Percentiles rank a stretch among this genome's conserved stretches.
Conservation (phyloP, 2,888 invertebrate species). For the Masnerella sp. region DNA sequence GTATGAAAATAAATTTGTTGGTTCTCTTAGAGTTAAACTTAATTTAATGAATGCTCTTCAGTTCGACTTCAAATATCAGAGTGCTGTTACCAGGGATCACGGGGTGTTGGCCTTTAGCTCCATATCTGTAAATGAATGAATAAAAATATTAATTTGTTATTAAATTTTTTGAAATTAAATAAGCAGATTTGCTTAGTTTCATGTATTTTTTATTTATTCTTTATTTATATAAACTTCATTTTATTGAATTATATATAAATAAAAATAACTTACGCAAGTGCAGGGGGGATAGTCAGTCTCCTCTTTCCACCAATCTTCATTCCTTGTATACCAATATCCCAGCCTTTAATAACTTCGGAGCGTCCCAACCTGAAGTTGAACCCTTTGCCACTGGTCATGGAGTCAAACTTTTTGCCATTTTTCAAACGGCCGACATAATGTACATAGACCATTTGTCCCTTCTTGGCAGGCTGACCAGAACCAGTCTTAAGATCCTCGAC, state of each 20-base stretch:
- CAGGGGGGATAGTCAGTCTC: conserved; percentile 89
- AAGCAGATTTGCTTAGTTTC: neutral
- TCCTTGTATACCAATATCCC: conserved; percentile 92
- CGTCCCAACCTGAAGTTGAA: conserved; percentile 91
- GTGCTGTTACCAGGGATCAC: conserved; percentile 93
- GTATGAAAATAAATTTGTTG: neutral
- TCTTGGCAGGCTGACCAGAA: conserved; percentile 86
- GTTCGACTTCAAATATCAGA: conserved; percentile 92
- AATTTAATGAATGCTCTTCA: conserved; percentile 86
- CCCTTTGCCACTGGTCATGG: conserved; percentile 85
- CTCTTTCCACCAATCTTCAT: conserved; percentile 97
- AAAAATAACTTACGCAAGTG: conserved; percentile 86
- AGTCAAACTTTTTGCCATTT: conserved; percentile 93
- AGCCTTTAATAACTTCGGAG: conserved; percentile 93
- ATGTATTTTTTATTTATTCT: neutral
- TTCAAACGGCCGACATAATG: conserved; percentile 92
- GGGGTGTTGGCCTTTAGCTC: conserved; percentile 88
- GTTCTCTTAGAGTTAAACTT: too few species aligned
- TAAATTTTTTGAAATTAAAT: too few species aligned
- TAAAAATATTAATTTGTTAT: too few species aligned
- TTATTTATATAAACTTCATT: neutral
- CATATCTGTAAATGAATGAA: conserved; percentile 81
- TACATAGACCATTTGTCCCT: conserved; percentile 86
- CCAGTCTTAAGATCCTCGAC: conserved; percentile 90
- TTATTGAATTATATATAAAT: neutral